Conservation (phyloP, 2,797 vertebrate species). For the Mormyrops attenuatus region DNA sequence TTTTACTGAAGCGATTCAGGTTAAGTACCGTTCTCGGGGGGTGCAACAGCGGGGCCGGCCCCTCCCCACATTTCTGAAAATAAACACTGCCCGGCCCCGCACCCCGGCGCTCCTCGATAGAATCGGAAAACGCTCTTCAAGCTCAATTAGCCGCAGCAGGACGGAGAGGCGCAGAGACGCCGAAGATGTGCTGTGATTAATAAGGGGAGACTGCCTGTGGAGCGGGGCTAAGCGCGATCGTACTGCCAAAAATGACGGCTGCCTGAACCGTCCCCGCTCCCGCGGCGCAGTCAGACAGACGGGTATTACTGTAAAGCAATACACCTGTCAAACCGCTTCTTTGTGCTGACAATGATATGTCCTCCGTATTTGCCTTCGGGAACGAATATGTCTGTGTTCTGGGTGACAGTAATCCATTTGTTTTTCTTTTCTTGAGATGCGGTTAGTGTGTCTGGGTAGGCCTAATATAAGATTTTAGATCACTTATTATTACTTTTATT, state of each 20-base stretch:
- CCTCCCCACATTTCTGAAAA: neutral
- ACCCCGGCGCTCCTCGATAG: neutral
- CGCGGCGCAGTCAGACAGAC: neutral
- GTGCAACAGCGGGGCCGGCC: neutral
- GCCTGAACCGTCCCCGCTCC: neutral
- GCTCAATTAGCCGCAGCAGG: constrained; percentile 6
- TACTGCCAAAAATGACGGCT: neutral
- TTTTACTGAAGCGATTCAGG: constrained; percentile 12
- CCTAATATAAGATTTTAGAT: neutral
- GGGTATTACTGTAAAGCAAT: constrained; percentile 4
- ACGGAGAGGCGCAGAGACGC: neutral
- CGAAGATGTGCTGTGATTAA: neutral
- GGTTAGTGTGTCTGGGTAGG: neutral
- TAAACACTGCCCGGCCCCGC: neutral
- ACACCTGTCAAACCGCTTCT: neutral
- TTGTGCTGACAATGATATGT: neutral
- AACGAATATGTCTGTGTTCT: neutral
- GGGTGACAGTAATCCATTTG: neutral
- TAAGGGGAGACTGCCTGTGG: neutral
- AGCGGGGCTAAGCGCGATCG: neutral
- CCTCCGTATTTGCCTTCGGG: neutral
- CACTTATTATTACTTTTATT: neutral
- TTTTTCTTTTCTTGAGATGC: neutral
- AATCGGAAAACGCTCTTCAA: neutral
- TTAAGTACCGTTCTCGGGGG: constrained; percentile 10